phyloP scores from a whole-genome alignment of 1,140 invertebrate genomes.

The Zaprionus ornatus region DNA sequence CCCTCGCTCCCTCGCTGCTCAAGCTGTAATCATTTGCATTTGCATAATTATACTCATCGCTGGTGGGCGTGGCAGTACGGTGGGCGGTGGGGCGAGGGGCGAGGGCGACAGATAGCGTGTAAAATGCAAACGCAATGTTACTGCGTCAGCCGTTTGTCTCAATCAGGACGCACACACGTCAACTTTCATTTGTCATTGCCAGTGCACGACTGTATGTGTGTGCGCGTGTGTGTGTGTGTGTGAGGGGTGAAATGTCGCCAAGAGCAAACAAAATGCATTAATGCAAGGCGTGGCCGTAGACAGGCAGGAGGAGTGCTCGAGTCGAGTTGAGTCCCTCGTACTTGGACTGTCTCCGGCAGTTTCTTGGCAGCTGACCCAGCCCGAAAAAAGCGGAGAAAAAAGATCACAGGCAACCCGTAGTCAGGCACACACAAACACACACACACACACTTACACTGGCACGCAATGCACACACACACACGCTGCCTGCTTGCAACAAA shows the following conservation, averaged over 20 bases:
- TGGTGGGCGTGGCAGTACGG: background rate
- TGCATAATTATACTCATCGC: slow-evolving; percentile 33
- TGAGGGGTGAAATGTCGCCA: slow-evolving; percentile 27
- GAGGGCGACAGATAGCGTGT: slow-evolving; percentile 5
- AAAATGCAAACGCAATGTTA: slow-evolving; percentile 13
- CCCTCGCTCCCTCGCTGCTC: background rate
- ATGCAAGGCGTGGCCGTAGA: slow-evolving; percentile 39
- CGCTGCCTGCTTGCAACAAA: slow-evolving; percentile 63
- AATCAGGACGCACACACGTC: slow-evolving; percentile 60
- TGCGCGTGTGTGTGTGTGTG: slow-evolving; percentile 30
- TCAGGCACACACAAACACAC: slow-evolving; percentile 5
- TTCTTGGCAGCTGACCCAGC: slow-evolving; percentile 48
- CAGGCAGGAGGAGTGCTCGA: slow-evolving; percentile 10
- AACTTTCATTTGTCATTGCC: slow-evolving; percentile 77
- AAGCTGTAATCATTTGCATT: slow-evolving; percentile 42
- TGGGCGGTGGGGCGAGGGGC: background rate
- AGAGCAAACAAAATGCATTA: slow-evolving; percentile 81
- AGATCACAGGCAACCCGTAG: background rate
- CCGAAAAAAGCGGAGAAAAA: slow-evolving; percentile 14
- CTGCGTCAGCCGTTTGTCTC: slow-evolving; percentile 60
- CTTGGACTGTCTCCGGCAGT: slow-evolving; percentile 47
- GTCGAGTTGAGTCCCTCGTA: slow-evolving; percentile 6
- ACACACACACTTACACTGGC: background rate
- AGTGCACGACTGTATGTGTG: slow-evolving; percentile 33
- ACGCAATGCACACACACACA: slow-evolving; percentile 6